phyloP scores from a whole-genome alignment of 2,797 vertebrate genomes.

The Crocodylus rhombifer region DNA sequence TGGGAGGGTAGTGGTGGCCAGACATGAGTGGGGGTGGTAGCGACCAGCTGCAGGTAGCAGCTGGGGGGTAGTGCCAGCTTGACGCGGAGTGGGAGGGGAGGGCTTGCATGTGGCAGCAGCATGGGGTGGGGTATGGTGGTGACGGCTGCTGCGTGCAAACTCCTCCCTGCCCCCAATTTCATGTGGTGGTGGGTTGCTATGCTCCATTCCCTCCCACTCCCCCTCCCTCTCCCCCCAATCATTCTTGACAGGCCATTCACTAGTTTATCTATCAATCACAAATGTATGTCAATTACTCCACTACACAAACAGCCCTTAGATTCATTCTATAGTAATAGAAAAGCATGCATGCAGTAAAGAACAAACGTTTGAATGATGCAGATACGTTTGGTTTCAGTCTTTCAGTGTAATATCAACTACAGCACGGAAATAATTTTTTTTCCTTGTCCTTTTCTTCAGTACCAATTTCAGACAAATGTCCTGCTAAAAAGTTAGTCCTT shows the following conservation, averaged over 20 bases:
- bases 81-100: too few species aligned
- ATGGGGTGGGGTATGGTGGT: too few species aligned
- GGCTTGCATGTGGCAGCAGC: too few species aligned
- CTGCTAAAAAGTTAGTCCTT: background rate
- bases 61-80: too few species aligned
- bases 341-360: background rate
- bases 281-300: background rate
- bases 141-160: too few species aligned
- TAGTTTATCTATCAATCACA: background rate
- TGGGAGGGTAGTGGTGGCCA: too few species aligned
- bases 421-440: background rate
- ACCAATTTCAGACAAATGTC: background rate
- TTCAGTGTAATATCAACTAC: background rate
- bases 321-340: background rate
- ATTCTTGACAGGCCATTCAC: background rate
- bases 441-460: background rate
- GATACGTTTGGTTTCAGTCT: background rate
- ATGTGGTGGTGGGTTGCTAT: too few species aligned
- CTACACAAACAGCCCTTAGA: background rate
- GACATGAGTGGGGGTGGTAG: too few species aligned
- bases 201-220: too few species aligned
- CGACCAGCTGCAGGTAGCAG: too few species aligned
- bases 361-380: background rate
- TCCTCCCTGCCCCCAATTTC: too few species aligned
- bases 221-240: too few species aligned